phyloP scores from a whole-genome alignment of 2,113 vertebrate species.

The Cichladusa arquata region DNA sequence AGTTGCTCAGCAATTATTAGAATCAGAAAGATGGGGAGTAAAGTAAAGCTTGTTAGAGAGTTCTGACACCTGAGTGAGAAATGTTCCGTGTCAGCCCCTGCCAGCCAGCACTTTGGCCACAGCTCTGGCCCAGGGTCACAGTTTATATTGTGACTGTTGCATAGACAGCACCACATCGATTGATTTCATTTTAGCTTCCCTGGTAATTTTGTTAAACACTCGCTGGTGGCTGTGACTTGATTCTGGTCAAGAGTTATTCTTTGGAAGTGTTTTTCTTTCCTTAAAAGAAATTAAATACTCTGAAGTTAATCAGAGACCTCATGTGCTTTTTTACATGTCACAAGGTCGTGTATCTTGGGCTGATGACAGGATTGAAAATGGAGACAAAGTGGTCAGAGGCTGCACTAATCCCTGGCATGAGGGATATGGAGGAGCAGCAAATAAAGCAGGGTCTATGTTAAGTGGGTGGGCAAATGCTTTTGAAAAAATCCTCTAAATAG shows the following conservation, averaged over 20 bases:
- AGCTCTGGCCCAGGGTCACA: neutral
- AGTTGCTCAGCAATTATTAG: neutral
- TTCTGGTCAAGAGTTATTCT: slow-evolving; percentile 5
- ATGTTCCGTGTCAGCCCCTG: neutral
- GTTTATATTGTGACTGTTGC: neutral
- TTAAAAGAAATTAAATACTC: slow-evolving; percentile 38
- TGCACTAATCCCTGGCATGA: slow-evolving; percentile 45
- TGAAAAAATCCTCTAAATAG: slow-evolving; percentile 13
- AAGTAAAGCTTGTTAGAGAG: neutral
- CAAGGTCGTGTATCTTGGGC: neutral
- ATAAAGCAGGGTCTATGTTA: slow-evolving; percentile 30
- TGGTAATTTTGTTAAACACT: slow-evolving; percentile 25
- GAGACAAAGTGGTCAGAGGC: slow-evolving; percentile 41
- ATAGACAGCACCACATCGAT: neutral
- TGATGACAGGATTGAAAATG: slow-evolving; percentile 37
- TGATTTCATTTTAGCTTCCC: neutral
- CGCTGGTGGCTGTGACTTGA: neutral
- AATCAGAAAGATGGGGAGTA: neutral
- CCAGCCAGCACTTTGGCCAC: neutral
- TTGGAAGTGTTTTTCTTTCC: slow-evolving; percentile 6
- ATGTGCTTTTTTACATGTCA: slow-evolving; percentile 12
- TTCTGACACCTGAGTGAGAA: neutral
- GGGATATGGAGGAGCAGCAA: neutral
- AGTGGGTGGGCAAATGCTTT: slow-evolving; percentile 47
- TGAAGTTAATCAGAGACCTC: slow-evolving; percentile 20